Percentiles rank a stretch among this genome's conserved stretches.
phyloP scores from a whole-genome alignment of 2,797 vertebrate species.

The Trichosurus vulpecula region DNA sequence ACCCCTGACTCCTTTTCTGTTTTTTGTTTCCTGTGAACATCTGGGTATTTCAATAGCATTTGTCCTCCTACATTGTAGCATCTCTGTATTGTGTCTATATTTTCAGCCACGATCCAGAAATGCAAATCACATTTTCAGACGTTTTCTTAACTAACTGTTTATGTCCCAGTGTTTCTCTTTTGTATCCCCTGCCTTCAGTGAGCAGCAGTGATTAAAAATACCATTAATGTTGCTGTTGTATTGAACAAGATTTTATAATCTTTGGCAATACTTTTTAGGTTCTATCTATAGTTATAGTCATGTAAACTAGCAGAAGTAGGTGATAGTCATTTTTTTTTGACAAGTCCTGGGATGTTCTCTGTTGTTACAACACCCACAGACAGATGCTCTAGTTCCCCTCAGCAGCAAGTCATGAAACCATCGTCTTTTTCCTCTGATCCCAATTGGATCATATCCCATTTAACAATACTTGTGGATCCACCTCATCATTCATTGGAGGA shows the following conservation, averaged over 20 bases:
- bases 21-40: background rate
- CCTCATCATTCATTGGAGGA: no score
- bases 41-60: background rate
- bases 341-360: background rate
- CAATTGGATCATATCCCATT: no score
- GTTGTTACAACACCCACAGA: background rate
- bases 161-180: background rate
- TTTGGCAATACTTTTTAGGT: background rate
- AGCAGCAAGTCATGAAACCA: no score
- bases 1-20: background rate
- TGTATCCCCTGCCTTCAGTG: background rate
- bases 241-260: background rate
- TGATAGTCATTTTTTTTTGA: background rate
- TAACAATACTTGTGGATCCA: no score
- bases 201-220: background rate
- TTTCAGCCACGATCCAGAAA: background rate
- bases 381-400: background rate
- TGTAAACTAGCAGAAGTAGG: background rate
- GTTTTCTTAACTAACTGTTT: background rate
- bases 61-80: background rate
- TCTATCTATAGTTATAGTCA: background rate
- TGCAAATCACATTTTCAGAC: background rate
- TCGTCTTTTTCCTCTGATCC: no score
- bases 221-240: background rate
- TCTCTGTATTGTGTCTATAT: no score